Conservation (phyloP, 2,888 invertebrate species). For the Drosophila antonietae region DNA sequence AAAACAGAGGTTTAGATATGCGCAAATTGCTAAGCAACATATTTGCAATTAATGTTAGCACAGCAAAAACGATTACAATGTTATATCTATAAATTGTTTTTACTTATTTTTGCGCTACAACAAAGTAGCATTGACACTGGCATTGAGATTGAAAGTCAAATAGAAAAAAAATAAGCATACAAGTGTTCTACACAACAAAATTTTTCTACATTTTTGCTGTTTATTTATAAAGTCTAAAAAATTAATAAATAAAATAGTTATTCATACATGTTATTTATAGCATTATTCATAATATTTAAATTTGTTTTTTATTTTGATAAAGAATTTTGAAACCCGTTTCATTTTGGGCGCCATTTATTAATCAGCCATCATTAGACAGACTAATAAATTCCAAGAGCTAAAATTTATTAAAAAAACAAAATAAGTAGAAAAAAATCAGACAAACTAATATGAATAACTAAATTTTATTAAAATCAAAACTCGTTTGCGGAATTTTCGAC, state of each 20-base stretch:
- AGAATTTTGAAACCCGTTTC: conserved; percentile 32
- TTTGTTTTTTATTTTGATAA: background rate
- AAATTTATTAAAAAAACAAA: background rate
- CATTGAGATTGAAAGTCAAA: conserved; percentile 39
- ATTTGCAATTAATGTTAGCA: conserved; percentile 19
- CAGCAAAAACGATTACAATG: background rate
- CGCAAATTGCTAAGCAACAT: conserved; percentile 27
- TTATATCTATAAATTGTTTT: conserved; percentile 19
- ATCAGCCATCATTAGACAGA: conserved; percentile 42
- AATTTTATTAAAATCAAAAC: conserved; percentile 22
- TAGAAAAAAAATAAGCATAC: conserved; percentile 5
- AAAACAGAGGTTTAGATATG: background rate
- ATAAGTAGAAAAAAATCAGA: background rate
- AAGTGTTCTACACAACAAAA: conserved; percentile 15
- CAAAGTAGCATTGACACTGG: conserved; percentile 43
- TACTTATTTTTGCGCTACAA: conserved; percentile 6
- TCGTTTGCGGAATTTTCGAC: conserved; percentile 43
- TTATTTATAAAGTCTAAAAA: background rate
- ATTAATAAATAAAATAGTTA: background rate
- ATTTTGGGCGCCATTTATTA: conserved; percentile 44
- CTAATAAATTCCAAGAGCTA: conserved; percentile 39
- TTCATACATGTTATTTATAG: conserved; percentile 14
- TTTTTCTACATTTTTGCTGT: background rate
- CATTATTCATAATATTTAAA: conserved; percentile 6
- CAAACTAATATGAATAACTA: conserved; percentile 19